A percentile compares a stretch with the other conserved stretches of the same genome.
Evolutionary conservation across 1,140 invertebrate species (phyloP).

Genomic region (Drosophila teissieri): DNA sequence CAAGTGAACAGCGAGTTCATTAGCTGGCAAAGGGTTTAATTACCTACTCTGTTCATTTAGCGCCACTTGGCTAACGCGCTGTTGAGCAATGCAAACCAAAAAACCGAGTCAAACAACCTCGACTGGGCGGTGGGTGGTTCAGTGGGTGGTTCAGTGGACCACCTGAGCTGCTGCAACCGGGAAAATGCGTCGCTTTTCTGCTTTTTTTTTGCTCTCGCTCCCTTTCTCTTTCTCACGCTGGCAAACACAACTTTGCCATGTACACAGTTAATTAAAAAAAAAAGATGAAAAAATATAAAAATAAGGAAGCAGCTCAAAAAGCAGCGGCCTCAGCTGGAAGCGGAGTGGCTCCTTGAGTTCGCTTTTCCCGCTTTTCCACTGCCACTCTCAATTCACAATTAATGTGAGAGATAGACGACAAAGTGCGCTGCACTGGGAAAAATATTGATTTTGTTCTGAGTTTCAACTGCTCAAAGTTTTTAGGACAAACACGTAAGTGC

Average conservation of each 20-base stretch:
- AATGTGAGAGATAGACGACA: constrained; percentile 69
- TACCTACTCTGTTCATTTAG: constrained; percentile 85
- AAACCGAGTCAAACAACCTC: constrained; percentile 61
- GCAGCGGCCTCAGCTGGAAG: constrained; percentile 29
- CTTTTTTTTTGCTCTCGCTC: not conserved
- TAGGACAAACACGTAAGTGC: too few species aligned
- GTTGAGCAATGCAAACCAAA: constrained; percentile 83
- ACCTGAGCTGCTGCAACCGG: constrained; percentile 34
- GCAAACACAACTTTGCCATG: constrained; percentile 69
- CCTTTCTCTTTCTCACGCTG: constrained; percentile 26
- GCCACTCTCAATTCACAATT: constrained; percentile 53
- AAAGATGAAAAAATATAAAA: constrained; percentile 37
- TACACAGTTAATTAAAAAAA: constrained; percentile 78
- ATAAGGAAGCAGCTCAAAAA: constrained; percentile 31
- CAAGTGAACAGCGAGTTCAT: constrained; percentile 69
- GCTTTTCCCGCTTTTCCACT: constrained; percentile 1
- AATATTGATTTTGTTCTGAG: not conserved
- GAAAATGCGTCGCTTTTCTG: constrained; percentile 29
- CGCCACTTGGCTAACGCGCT: constrained; percentile 84
- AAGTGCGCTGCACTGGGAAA: constrained; percentile 15
- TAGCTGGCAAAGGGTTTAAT: constrained; percentile 84
- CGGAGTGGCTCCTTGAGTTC: constrained; percentile 57
- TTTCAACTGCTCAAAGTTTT: not conserved
- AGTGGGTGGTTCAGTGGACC: constrained; percentile 1
- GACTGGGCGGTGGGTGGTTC: constrained; percentile 2